Evolutionary conservation across 2,797 vertebrate genomes (phyloP), one percentile per base, ranked within the genome.

Genomic region (Thalassophryne amazonica): DNA sequence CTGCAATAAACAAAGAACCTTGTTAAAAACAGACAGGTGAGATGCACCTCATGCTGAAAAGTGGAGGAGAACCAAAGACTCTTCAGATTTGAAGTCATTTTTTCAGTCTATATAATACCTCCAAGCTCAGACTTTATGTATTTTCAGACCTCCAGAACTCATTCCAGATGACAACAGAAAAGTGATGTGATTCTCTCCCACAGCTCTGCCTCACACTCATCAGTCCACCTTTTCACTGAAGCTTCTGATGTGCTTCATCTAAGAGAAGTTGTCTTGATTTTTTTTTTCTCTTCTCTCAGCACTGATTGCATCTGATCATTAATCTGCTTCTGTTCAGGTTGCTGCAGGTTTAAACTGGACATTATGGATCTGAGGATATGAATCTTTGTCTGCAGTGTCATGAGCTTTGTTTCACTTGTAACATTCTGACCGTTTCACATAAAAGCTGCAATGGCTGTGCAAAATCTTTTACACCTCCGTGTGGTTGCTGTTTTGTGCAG

Each of bases 251-350:
- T 40, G 46, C 39, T 66, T 65, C 63, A 70, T 78, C 70, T 82
- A 67, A 78, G 57, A 71, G 50, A 50, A 79, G 64, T 46, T 69
- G 39, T 65, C 61, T 80, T 52, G 74, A 87, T 86, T 80, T 60
- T 5, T 48, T 53, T 9, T 41, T 4, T 47, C 30, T 25, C 30
- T 30, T 46, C 17, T 7, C 10, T 5, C 12, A 32, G 16, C 23
- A 14, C 16, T 75, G 64, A 81, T 79, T 66, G 73, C 13, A 54
- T 76, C 41, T 30, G 51, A 64, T 69, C 37, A 75, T 52, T 74
- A 30, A 65, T 80, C 55, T 60, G 39, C 17, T 37, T 28, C 18
- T 6, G 34, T 52, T 8, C 5, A 11, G 45, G 15, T 21, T 55
- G 37, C 51, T 54, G 40, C 25, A 37, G 20, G 10, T 63, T 45